These are phyloP conservation scores for Stenolophus ochropezus DNA, from an alignment of 2,888 invertebrate genomes.

Conservation along the genomic window DNA sequence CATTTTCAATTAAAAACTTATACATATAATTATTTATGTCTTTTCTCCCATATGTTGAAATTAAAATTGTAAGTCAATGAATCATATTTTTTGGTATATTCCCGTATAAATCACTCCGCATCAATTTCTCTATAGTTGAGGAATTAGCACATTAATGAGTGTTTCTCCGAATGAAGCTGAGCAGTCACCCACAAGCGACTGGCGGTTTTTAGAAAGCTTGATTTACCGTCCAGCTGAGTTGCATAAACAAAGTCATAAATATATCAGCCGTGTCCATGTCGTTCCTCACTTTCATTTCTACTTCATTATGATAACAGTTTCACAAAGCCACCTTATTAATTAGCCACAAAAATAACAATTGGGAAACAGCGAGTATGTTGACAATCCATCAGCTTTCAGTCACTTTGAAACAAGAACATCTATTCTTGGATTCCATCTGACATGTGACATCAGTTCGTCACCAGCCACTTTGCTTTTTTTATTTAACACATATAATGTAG, in stretches of 20 bases:
- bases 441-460: too few relatives aligned
- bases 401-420: not conserved
- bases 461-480: too few relatives aligned
- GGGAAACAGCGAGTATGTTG: too few relatives aligned
- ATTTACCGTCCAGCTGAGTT: conserved; percentile 23
- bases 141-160: not conserved
- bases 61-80: too few relatives aligned
- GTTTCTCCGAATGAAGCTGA: not conserved
- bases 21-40: too few relatives aligned
- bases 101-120: not conserved
- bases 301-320: conserved; percentile 53
- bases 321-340: not conserved
- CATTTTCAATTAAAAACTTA: too few relatives aligned
- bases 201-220: conserved; percentile 31
- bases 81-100: too few relatives aligned
- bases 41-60: too few relatives aligned
- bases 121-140: not conserved
- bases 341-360: not conserved
- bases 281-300: conserved; percentile 47
- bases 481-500: too few relatives aligned
- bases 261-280: conserved; percentile 47
- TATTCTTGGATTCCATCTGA: too few relatives aligned
- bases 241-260: conserved; percentile 56
- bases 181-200: not conserved
- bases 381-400: too few relatives aligned